Evolutionary conservation across 1,140 invertebrate genomes (phyloP).

Genomic region (Meloidogyne hapla): DNA sequence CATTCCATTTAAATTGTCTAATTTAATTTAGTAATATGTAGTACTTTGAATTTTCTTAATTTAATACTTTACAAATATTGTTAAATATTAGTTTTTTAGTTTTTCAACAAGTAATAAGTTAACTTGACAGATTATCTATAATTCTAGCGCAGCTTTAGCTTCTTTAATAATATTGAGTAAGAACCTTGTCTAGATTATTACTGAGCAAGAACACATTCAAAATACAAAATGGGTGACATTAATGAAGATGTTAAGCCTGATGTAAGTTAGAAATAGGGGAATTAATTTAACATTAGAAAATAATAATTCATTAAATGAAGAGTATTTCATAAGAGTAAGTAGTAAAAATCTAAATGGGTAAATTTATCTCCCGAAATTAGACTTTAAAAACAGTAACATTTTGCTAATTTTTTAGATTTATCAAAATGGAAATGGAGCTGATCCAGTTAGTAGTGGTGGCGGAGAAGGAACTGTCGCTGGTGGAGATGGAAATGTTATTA

Average conservation of each 20-base stretch:
- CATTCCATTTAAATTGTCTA: background rate
- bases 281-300: background rate
- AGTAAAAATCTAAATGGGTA: background rate
- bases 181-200: background rate
- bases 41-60: background rate
- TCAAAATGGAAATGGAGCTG: background rate
- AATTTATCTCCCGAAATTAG: background rate
- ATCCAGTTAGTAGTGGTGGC: background rate
- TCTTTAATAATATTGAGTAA: constrained; percentile 3
- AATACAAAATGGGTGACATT: constrained; percentile 25
- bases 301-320: too few species aligned
- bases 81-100: background rate
- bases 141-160: constrained; percentile 2
- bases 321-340: too few species aligned
- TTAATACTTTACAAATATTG: background rate
- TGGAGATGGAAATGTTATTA: background rate
- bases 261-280: constrained; percentile 16
- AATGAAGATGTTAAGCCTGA: constrained; percentile 25
- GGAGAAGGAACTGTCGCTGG: background rate
- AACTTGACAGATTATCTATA: background rate
- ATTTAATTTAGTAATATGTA: too few species aligned
- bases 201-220: background rate
- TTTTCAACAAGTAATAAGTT: background rate
- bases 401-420: constrained; percentile 4
- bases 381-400: background rate